These are phyloP conservation scores for Pocillopora meandrina DNA, from an alignment of 92 coral and sea anemone species.

Conservation along the genomic window DNA sequence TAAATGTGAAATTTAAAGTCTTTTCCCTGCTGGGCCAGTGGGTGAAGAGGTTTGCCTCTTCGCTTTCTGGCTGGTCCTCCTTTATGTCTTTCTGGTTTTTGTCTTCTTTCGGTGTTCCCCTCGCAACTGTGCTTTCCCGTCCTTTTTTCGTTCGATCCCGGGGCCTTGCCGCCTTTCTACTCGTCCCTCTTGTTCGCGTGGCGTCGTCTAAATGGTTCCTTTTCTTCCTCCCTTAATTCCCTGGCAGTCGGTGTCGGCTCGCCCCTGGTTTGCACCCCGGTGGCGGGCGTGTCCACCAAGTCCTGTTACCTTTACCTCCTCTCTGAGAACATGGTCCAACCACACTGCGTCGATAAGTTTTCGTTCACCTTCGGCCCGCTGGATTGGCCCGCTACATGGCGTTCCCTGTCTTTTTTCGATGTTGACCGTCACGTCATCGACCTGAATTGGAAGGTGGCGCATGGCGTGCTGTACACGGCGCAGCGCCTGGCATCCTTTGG, in stretches of 20 bases:
- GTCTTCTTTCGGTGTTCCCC: background rate
- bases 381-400: background rate
- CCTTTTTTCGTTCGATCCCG: background rate
- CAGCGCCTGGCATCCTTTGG: background rate
- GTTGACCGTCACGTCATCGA: background rate
- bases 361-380: background rate
- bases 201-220: background rate
- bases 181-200: background rate
- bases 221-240: background rate
- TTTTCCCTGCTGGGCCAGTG: background rate
- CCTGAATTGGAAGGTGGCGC: constrained; percentile 23
- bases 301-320: background rate
- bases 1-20: background rate
- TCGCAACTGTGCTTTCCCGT: background rate
- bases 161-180: background rate
- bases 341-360: background rate
- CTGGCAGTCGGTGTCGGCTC: background rate
- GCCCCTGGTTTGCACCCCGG: background rate
- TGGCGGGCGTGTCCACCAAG: background rate
- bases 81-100: background rate
- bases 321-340: background rate
- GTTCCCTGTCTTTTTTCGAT: background rate
- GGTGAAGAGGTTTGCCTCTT: background rate
- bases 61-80: background rate
- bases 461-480: background rate